Percentiles rank a stretch among this genome's conserved stretches.
Evolutionary conservation across 2,113 vertebrate genomes (phyloP).

Genomic region (Leuciscus idus): DNA sequence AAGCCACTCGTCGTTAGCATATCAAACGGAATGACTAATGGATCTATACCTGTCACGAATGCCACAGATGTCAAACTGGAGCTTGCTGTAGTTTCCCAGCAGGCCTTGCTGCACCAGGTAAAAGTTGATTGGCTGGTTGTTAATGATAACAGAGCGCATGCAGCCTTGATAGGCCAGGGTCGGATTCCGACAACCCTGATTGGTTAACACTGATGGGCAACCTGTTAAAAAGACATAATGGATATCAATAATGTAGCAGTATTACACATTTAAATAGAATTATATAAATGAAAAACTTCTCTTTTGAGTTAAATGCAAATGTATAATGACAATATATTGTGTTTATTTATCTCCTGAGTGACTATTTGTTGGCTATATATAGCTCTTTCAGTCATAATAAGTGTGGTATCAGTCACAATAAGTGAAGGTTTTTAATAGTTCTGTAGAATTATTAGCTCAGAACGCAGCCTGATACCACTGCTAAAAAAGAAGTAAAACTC

Average conservation of each 20-base stretch:
- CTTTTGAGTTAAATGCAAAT: not conserved
- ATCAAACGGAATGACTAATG: not conserved
- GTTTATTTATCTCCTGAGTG: constrained; percentile 13
- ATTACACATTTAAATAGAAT: not conserved
- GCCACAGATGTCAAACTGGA: constrained; percentile 86
- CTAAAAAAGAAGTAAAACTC: not conserved
- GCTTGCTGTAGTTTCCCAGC: constrained; percentile 86
- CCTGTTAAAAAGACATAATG: constrained; percentile 68
- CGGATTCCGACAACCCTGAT: constrained; percentile 83
- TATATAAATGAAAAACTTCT: not conserved
- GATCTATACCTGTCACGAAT: constrained; percentile 90
- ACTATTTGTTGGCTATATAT: not conserved
- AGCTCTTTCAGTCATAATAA: not conserved
- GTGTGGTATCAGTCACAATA: constrained; percentile 22
- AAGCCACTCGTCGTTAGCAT: not conserved
- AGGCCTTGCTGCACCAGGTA: constrained; percentile 85
- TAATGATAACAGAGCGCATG: constrained; percentile 87
- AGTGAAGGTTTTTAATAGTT: not conserved
- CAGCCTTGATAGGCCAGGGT: constrained; percentile 88
- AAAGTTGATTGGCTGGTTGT: constrained; percentile 87
- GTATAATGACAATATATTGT: not conserved
- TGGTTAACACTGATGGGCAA: constrained; percentile 78
- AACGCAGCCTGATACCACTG: not conserved
- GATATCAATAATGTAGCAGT: not conserved
- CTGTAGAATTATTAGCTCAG: not conserved